Evolutionary conservation across 2,888 invertebrate genomes (phyloP), one percentile per base, ranked within the genome.

Genomic region (Geotrupes spiniger): DNA sequence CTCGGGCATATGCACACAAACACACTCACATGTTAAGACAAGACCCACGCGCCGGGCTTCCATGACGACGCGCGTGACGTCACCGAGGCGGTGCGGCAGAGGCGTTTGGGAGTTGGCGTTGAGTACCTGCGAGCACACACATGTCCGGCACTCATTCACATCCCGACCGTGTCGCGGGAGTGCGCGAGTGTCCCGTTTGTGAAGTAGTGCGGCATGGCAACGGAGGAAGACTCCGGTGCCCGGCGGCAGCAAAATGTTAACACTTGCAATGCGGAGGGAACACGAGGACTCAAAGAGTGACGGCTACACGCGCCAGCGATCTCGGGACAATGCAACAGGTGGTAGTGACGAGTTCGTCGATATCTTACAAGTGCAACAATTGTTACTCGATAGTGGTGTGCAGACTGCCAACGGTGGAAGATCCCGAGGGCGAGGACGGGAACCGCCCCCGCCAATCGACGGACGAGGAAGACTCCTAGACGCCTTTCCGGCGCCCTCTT

Each of bases 361-460:
- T 74, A 89, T 89, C 64, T 80, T 89, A 48, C 89, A 89, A 71
- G 89, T 89, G 71, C 87, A 87, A 66, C 82, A 87, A 70, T 74
- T 87, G 62, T 77, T 87, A 61, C 77, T 87, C 70, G 82, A 81
- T 58, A 57, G 53, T 51, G 58, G 61, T 50, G 54, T 57, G 56
- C 61, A 59, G 52, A 65, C 58, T 33, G 60, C 58, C 52, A 54
- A 60, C 53, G 44, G 50, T 60, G 62, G 60, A 59, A 46, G 54
- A 58, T 36, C 41, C 31, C 36, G 51, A 16, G 53, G 51, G 41
- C 51, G 53, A 49, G 48, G 41, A 21, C 39, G 49, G 25, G 53
- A 56, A 38, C 42, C 37, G 36, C 33, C 44, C 26, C 53, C 43
- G 43, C 36, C 38, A 25, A 39, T 43, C 46, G 57, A 57, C 41